Base-by-base conservation (phyloP, 2,797 vertebrate species). In the Novumbra hubbsi region DNA sequence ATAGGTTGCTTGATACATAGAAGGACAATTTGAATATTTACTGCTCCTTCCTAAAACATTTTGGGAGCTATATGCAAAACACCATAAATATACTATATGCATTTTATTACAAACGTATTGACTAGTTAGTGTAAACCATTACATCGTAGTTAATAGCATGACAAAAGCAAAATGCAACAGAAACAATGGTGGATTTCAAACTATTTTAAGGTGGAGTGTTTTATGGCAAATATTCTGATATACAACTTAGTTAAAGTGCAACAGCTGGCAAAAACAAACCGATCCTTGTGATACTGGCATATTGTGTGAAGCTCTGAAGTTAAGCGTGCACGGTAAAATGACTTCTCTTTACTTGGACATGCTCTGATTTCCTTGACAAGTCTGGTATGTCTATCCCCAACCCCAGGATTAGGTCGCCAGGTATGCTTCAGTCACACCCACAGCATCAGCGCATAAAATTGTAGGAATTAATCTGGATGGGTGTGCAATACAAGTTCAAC, bases 1-100 rank as follows among this genome's bases (percentile, higher is more conserved):
- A 15, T 65, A 12, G 63, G 19, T 65, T 7, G 55, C 34, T 21
- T 85, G 87, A 74, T 19, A 77, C 27, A 5, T 85, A 86, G 76
- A 87, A 86, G 49, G 9, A 81, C 75, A 55, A 14, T 12, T 52
- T 52, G 27, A 62, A 75, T 72, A 83, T 80, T 78, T 81, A 83
- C 70, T 15, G 76, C 68, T 34, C 45, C 24, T 72, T 81, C 72
- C 17, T 50, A 52, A 2, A 28, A 64, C 17, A 15, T 52, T 9
- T 7, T 67, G 24, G 24, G 21, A 30, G 8, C 6, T 28, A 50
- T 6, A 7, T 32, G 41, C 41, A 3, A 45, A 28, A 8, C 27
- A 64, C 62, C 15, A 64, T 64, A 28, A 17, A 68, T 11, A 49
- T 24, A 45, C 21, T 48, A 15, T 45, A 48, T 50, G 17, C 15